Conservation (phyloP, 2,797 vertebrate species). For the Parauchenoglanis ngamensis region DNA sequence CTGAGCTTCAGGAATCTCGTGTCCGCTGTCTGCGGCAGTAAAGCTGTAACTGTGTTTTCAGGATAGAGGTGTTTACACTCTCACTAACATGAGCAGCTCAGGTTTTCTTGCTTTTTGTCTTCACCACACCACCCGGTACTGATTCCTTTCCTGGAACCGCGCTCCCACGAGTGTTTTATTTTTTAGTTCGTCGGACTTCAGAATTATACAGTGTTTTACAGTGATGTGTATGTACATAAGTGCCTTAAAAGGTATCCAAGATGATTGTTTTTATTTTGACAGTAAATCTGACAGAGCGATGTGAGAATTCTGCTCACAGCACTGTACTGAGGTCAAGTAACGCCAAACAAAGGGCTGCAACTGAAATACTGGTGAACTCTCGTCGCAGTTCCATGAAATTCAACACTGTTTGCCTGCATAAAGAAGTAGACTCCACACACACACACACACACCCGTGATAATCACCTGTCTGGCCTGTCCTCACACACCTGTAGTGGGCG, state of each 20-base stretch:
- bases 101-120: too few species aligned
- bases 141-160: background rate
- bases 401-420: background rate
- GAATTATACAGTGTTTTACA: background rate
- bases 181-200: background rate
- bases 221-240: background rate
- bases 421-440: background rate
- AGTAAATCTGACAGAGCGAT: too few species aligned
- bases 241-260: background rate
- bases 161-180: background rate
- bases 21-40: too few species aligned
- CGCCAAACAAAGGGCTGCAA: too few species aligned
- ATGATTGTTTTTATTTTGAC: too few species aligned
- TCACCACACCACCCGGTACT: background rate
- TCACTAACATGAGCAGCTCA: too few species aligned
- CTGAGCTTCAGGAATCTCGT: too few species aligned
- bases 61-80: too few species aligned
- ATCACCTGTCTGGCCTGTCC: background rate
- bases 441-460: background rate
- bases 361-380: too few species aligned
- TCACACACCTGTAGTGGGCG: constrained; percentile 1
- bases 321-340: too few species aligned
- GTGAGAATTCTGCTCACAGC: too few species aligned
- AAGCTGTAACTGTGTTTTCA: too few species aligned
- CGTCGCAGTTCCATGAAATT: background rate